These are phyloP conservation scores for Brachyhypopomus gauderio DNA, from an alignment of 2,113 vertebrate genomes.

Conservation along the genomic window DNA sequence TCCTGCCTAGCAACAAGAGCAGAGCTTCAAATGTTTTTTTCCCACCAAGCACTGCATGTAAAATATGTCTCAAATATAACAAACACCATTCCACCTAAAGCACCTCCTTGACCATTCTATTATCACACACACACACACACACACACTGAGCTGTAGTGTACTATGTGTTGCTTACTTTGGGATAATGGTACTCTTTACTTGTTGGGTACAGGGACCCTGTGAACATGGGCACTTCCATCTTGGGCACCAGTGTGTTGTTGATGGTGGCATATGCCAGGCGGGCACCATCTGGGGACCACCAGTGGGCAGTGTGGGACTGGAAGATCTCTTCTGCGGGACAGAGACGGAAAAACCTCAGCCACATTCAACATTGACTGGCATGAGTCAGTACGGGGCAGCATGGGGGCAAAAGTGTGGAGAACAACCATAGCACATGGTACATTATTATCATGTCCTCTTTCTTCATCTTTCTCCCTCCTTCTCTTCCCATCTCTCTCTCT, in stretches of 20 bases:
- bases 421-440: no score
- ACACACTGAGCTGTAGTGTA: background rate
- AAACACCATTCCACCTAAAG: background rate
- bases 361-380: background rate
- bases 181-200: conserved; percentile 88
- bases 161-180: conserved; percentile 80
- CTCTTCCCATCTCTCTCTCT: no score
- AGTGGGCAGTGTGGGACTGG: conserved; percentile 90
- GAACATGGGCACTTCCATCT: conserved; percentile 92
- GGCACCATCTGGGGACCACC: conserved; percentile 97
- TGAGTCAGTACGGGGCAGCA: no score
- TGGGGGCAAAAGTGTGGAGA: no score
- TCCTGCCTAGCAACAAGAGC: conserved; percentile 78
- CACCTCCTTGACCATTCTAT: no score
- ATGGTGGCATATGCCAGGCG: conserved; percentile 92
- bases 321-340: conserved; percentile 88
- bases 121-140: background rate
- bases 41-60: background rate
- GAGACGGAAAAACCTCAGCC: conserved; percentile 5
- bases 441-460: no score
- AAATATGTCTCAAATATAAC: background rate
- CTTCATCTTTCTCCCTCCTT: no score
- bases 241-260: conserved; percentile 89
- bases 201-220: conserved; percentile 85
- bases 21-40: background rate